phyloP scores from a whole-genome alignment of 2,113 vertebrate genomes.

The Haplotaxodon microlepis region DNA sequence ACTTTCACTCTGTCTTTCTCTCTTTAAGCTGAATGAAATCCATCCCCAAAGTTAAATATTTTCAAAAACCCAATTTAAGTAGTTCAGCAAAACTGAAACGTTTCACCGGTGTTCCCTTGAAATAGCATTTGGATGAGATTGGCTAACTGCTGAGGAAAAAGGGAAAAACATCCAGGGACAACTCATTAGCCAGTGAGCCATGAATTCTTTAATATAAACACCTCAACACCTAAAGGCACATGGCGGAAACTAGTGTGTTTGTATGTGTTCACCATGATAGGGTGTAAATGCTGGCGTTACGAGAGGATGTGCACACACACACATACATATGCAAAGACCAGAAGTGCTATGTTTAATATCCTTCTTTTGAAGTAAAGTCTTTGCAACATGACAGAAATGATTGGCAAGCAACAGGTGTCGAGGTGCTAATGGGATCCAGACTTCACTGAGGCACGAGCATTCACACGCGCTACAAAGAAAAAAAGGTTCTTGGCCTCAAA shows the following conservation, averaged over 20 bases:
- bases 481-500: neutral
- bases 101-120: neutral
- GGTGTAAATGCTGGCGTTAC: neutral
- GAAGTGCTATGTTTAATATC: slow-evolving; percentile 7
- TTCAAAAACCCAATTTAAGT: neutral
- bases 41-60: neutral
- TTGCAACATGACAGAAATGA: neutral
- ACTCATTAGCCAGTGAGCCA: neutral
- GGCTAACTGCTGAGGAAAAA: neutral
- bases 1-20: neutral
- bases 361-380: slow-evolving; percentile 42
- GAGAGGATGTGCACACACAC: neutral
- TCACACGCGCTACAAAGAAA: neutral
- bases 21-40: neutral
- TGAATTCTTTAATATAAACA: slow-evolving; percentile 30
- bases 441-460: neutral
- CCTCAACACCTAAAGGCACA: neutral
- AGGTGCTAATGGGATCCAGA: slow-evolving; percentile 41
- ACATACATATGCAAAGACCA: neutral
- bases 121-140: slow-evolving; percentile 26
- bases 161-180: neutral
- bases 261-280: neutral
- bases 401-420: slow-evolving; percentile 40
- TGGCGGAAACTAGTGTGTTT: neutral
- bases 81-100: neutral